phyloP scores from a whole-genome alignment of 2,797 vertebrate species.

The Margarornis squamiger region DNA sequence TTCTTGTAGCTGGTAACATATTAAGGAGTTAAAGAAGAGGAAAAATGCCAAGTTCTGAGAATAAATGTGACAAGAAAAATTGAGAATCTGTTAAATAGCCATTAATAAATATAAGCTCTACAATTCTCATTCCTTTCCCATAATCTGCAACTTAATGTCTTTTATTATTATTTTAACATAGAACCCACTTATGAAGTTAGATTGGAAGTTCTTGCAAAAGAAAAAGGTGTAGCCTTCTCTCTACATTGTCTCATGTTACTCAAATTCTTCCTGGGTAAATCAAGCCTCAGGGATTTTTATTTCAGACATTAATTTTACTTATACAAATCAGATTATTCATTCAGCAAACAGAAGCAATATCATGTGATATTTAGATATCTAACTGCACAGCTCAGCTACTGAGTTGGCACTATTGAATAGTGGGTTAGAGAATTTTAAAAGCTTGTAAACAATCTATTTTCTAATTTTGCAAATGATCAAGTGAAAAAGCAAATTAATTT shows the following conservation, averaged over 20 bases:
- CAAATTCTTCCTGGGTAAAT: background rate
- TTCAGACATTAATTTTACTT: background rate
- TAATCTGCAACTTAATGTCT: background rate
- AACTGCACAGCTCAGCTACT: background rate
- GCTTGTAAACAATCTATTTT: background rate
- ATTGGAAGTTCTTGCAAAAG: background rate
- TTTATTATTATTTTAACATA: background rate
- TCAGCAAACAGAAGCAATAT: background rate
- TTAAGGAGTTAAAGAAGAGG: background rate
- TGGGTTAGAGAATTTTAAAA: background rate
- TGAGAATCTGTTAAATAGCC: background rate
- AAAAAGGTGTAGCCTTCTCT: background rate
- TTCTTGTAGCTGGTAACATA: background rate
- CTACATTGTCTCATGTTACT: background rate
- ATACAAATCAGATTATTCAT: background rate
- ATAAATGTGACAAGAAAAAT: background rate
- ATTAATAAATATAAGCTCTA: constrained; percentile 1
- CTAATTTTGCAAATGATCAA: background rate
- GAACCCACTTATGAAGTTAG: background rate
- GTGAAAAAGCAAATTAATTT: background rate
- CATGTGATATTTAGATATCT: background rate
- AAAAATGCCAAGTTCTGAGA: background rate
- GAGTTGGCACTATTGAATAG: background rate
- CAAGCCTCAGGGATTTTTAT: background rate
- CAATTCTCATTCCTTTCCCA: background rate